Conservation (phyloP, 2,888 invertebrate species). For the Caenorhabditis japonica region DNA sequence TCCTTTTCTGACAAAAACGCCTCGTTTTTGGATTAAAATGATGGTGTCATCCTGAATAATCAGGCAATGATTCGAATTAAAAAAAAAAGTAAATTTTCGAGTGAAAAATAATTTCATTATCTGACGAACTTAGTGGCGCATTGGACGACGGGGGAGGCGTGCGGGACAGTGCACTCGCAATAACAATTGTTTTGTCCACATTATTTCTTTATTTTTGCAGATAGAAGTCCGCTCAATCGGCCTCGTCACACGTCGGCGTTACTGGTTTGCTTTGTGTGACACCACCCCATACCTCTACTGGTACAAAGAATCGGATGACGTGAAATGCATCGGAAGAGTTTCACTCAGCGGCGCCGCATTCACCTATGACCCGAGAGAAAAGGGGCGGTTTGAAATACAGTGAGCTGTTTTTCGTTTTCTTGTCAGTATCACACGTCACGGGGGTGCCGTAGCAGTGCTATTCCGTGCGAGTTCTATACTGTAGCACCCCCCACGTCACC, state of each 20-base stretch:
- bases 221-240: constrained; percentile 64
- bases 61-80: too few relatives aligned
- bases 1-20: too few relatives aligned
- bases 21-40: too few relatives aligned
- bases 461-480: not conserved
- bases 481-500: not conserved
- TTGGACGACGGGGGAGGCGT: too few relatives aligned
- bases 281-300: constrained; percentile 73
- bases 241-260: constrained; percentile 60
- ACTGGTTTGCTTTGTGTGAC: constrained; percentile 72
- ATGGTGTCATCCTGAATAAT: too few relatives aligned
- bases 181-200: too few relatives aligned
- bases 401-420: constrained; percentile 32
- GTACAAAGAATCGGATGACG: constrained; percentile 69
- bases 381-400: constrained; percentile 74
- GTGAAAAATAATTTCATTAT: too few relatives aligned
- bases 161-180: too few relatives aligned
- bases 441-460: not conserved
- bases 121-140: too few relatives aligned
- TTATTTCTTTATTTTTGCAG: too few relatives aligned
- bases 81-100: too few relatives aligned
- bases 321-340: constrained; percentile 68
- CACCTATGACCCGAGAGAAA: constrained; percentile 71
- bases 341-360: constrained; percentile 72
- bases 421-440: not conserved